Percentiles rank a stretch among this genome's conserved stretches.
phyloP scores from a whole-genome alignment of 2,888 invertebrate species.

The Pasiphila rectangulata region DNA sequence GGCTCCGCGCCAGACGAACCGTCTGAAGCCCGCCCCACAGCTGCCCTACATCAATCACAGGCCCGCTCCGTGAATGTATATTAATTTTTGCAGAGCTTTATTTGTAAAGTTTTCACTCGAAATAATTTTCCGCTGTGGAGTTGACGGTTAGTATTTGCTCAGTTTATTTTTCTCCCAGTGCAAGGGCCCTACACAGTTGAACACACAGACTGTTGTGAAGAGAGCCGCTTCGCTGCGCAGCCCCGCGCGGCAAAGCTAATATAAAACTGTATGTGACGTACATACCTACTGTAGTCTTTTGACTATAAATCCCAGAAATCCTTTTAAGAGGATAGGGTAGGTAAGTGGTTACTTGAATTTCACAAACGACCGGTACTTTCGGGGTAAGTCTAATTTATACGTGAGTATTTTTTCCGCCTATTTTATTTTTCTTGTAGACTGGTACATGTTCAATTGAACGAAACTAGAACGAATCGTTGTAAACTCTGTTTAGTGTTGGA shows the following conservation, averaged over 20 bases:
- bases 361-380: constrained; percentile 2
- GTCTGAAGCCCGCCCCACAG: constrained; percentile 4
- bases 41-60: constrained; percentile 24
- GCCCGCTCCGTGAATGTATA: constrained; percentile 23
- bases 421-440: too few relatives aligned
- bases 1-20: constrained; percentile 2
- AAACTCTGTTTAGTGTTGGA: too few relatives aligned
- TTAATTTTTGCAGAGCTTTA: constrained; percentile 45
- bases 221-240: constrained; percentile 57
- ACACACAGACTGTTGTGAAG: constrained; percentile 64
- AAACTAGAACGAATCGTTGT: background rate
- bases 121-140: constrained; percentile 57
- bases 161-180: constrained; percentile 68
- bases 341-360: constrained; percentile 16
- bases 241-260: constrained; percentile 56
- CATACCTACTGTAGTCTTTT: constrained; percentile 50
- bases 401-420: background rate
- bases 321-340: constrained; percentile 27
- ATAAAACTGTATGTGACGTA: constrained; percentile 60
- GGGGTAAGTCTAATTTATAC: background rate
- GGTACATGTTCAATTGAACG: background rate
- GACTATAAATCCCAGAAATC: constrained; percentile 42
- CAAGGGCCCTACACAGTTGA: constrained; percentile 63
- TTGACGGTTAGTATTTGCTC: constrained; percentile 64
- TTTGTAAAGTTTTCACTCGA: constrained; percentile 54